Conservation (phyloP, 2,888 invertebrate genomes). For the Pandemis cinnamomeana region DNA sequence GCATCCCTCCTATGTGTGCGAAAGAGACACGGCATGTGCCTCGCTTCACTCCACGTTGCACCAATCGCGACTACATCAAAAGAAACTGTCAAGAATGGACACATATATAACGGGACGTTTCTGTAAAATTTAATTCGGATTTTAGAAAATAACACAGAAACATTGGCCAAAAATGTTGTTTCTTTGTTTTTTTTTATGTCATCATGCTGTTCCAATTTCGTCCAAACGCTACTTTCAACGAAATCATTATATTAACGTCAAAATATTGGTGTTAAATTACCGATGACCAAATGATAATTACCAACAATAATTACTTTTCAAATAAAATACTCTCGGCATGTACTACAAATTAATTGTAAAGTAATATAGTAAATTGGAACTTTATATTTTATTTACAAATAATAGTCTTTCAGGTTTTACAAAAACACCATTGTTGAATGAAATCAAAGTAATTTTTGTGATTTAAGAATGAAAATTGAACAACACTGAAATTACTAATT, state of each 20-base stretch:
- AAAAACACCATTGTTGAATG: too few species aligned
- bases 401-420: too few species aligned
- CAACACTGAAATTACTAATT: too few species aligned
- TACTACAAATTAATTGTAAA: background rate
- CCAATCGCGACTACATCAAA: conserved; percentile 62
- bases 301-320: background rate
- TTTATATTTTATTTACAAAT: too few species aligned
- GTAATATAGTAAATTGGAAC: too few species aligned
- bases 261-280: background rate
- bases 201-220: conserved; percentile 25
- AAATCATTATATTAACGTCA: background rate
- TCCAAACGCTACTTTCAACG: conserved; percentile 3
- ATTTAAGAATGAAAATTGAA: too few species aligned
- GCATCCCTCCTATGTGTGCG: conserved; percentile 65
- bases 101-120: conserved; percentile 44
- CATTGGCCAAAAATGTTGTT: background rate
- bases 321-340: background rate
- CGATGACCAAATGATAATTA: background rate
- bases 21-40: conserved; percentile 57
- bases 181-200: conserved; percentile 1
- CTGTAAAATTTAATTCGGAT: conserved; percentile 33
- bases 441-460: too few species aligned
- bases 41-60: conserved; percentile 61
- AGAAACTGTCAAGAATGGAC: conserved; percentile 61
- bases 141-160: conserved; percentile 17